phyloP scores from a whole-genome alignment of 1,140 invertebrate genomes.

The Tetramorium simillimum region DNA sequence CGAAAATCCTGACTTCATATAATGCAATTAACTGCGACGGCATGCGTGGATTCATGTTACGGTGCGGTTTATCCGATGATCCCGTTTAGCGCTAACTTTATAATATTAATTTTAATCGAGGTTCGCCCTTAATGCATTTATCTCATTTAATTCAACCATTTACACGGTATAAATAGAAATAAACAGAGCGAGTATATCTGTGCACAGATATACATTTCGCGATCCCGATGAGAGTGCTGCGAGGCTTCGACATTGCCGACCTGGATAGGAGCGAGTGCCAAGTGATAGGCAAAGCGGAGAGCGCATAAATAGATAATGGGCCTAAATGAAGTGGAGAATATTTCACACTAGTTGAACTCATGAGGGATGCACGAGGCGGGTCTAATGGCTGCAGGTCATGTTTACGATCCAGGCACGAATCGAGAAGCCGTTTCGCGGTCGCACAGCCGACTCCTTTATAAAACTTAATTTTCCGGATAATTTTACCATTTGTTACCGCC shows the following conservation, averaged over 20 bases:
- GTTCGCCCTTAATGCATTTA: neutral
- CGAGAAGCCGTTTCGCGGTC: slow-evolving; percentile 24
- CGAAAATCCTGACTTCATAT: neutral
- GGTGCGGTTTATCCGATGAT: neutral
- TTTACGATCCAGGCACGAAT: slow-evolving; percentile 51
- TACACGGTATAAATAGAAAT: too few relatives aligned
- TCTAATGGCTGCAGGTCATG: slow-evolving; percentile 46
- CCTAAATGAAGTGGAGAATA: slow-evolving; percentile 47
- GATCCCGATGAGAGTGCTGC: neutral
- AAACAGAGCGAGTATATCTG: too few relatives aligned
- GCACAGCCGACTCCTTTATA: slow-evolving; percentile 63
- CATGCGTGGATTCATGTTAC: slow-evolving; percentile 6
- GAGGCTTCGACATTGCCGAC: neutral
- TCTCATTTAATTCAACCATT: neutral
- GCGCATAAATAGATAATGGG: slow-evolving; percentile 43
- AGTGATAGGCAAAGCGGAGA: slow-evolving; percentile 36
- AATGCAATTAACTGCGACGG: slow-evolving; percentile 10
- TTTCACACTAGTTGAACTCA: slow-evolving; percentile 56
- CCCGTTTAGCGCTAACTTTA: slow-evolving; percentile 4
- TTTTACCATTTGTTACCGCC: slow-evolving; percentile 70
- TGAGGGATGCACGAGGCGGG: slow-evolving; percentile 10
- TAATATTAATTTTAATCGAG: slow-evolving; percentile 21
- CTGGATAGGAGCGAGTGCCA: slow-evolving; percentile 15
- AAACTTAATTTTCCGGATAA: slow-evolving; percentile 72
- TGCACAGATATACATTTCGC: neutral